Base-by-base conservation (phyloP, 2,888 invertebrate genomes). In the Heliconius ismenius region DNA sequence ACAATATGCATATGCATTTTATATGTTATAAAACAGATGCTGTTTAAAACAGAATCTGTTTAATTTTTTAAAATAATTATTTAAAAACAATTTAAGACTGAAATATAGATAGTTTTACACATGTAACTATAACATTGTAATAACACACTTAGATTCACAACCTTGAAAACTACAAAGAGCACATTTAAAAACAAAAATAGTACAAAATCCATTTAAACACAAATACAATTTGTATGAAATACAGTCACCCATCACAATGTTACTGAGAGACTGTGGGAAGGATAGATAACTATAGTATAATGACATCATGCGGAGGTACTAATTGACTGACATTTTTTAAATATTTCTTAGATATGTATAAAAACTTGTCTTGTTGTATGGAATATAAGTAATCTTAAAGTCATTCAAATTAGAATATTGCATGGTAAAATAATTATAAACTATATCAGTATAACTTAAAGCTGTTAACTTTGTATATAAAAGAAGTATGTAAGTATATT, bases 261-360 rank as follows among this genome's bases (percentile, higher is more conserved):
- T 79, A 74, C 77, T 70, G 63, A 82, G 80, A 80, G 76, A 79
- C 69, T 79, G 76, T 79, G 79, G 81, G 87, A 89, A 88, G 87
- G 83, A 83, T 81, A 83, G 78, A 83, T 82, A 81, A 83, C 84
- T 84, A 85, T 84, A 82, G 80, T 81, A 72, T 78, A 85, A 84
- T 90, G 91, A 92, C 89, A 88, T 92, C 92, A 91, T 69, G 79
- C 81, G 76, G 77, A 80, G 73, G 74, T 86, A 75, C 82, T 90
- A 90, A 89, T 90, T 90, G 84, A 78, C 79, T 77, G 36, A 74
- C 76, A 79, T 80, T 76, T 81, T 80, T 79, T 75, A 79, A 64
- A 79, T 75, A 73, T 74, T 74, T 75, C 18, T 63, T 26, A 43
- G 62, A 62, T 43, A 73, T 21, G 26, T 24, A 62, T 62, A 62